These are phyloP conservation scores for Drosophila auraria DNA, from an alignment of 1,140 invertebrate genomes.

Conservation along the genomic window DNA sequence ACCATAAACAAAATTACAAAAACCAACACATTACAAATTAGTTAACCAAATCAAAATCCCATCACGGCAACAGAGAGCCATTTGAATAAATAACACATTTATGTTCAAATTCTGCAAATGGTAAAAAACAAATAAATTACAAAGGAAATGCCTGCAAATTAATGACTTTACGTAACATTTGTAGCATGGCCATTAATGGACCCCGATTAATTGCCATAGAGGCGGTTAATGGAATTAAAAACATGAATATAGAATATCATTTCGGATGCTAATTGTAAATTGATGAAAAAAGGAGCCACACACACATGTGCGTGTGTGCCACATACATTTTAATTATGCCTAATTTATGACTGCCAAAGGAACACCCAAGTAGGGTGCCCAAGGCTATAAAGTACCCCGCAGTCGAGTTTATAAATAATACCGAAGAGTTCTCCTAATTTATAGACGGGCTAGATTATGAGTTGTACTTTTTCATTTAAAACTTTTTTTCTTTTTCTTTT, in stretches of 20 bases:
- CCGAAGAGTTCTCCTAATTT: conserved; percentile 14
- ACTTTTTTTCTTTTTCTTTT: background rate
- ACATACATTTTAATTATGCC: conserved; percentile 74
- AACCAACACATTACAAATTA: background rate
- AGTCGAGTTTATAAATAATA: conserved; percentile 13
- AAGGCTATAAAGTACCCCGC: background rate
- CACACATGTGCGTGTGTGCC: conserved; percentile 31
- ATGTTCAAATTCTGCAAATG: background rate
- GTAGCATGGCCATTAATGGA: conserved; percentile 24
- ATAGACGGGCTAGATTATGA: conserved; percentile 21
- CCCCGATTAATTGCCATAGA: conserved; percentile 15
- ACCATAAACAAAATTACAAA: background rate
- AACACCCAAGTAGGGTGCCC: conserved; percentile 8
- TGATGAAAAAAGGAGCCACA: conserved; percentile 37
- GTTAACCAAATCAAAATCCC: conserved; percentile 4
- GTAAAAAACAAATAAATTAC: background rate
- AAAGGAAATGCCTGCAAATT: background rate
- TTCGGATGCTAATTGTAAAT: conserved; percentile 48
- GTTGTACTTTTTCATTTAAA: conserved; percentile 10
- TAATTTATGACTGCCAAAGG: conserved; percentile 68
- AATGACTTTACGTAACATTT: conserved; percentile 20
- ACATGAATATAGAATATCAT: conserved; percentile 23
- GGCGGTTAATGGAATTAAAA: conserved; percentile 19
- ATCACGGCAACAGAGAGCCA: background rate
- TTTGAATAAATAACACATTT: conserved; percentile 8